Base-by-base conservation (phyloP, 2,113 vertebrate species). In the Numenius arquata region DNA sequence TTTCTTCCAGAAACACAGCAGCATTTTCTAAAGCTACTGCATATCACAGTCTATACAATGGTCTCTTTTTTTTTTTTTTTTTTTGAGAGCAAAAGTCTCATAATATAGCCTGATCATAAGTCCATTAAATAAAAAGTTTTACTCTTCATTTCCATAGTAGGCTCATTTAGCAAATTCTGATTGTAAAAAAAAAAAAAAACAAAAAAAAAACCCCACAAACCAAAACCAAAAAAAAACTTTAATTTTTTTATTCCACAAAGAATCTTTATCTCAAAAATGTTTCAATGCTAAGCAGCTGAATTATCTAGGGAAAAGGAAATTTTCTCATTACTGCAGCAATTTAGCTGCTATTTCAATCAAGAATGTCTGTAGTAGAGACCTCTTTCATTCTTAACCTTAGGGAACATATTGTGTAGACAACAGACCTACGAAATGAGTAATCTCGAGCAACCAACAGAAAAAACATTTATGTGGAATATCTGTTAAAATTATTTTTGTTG, bases 311-410 rank as follows among this genome's bases (percentile, higher is more conserved):
- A 68, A 83, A 94, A 70, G n/a, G 71, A 79, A 95, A 76, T 94
- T 91, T 97, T 96, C 95, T 96, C 96, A 97, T 96, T 96, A 96
- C 74, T 95, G 93, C 84, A 96, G 92, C 96, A 95, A 94, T 97
- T 95, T 97, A 96, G 80, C 92, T 92, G 89, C 94, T 95, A 71
- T 96, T 97, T 95, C 96, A 95, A 88, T 96, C 96, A 95, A 43
- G 81, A 88, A n/a, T 83, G 74, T 89, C 90, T 94, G 92, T 95
- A 96, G 95, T 94, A 92, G 74, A 91, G 78, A 92, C 67, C 77
- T 92, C 74, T 93, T 77, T 95, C 96, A 95, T 96, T 96, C 93
- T 96, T 93, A 97, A 96, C 95, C 96, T 95, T 85, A 95, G 96
- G 96, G 94, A 95, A 94, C 2, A 0, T 78, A 59, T 85, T 95